Conservation (phyloP, 2,113 vertebrate species). For the Pholis gunnellus region DNA sequence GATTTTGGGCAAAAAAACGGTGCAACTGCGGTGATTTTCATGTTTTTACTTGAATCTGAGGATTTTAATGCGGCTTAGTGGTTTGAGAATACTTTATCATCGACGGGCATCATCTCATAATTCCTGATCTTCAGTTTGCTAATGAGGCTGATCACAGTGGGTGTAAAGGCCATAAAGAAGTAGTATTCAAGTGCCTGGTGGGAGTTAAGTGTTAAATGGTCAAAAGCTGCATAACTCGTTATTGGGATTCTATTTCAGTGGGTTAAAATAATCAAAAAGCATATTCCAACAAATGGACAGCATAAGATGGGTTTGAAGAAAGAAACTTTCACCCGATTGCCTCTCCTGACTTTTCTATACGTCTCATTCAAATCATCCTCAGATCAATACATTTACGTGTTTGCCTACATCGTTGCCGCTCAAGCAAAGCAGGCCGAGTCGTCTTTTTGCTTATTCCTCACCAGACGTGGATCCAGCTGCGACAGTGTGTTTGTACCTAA, state of each 20-base stretch:
- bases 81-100: constrained; percentile 47
- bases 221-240: constrained; percentile 44
- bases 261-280: constrained; percentile 37
- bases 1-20: constrained; percentile 38
- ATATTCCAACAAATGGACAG: constrained; percentile 43
- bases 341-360: constrained; percentile 70
- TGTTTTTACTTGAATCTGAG: constrained; percentile 74
- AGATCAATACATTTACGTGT: constrained; percentile 52
- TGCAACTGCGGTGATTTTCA: constrained; percentile 43
- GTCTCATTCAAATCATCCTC: constrained; percentile 61
- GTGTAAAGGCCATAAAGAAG: constrained; percentile 69
- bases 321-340: constrained; percentile 73
- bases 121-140: constrained; percentile 46
- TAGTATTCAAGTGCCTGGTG: constrained; percentile 85
- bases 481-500: constrained; percentile 56
- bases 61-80: constrained; percentile 54
- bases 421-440: constrained; percentile 46
- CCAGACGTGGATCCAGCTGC: constrained; percentile 73
- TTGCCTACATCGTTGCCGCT: constrained; percentile 51
- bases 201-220: constrained; percentile 53
- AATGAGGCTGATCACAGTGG: constrained; percentile 42
- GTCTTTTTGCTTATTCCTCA: constrained; percentile 55
- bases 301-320: constrained; percentile 43
- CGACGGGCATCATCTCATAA: constrained; percentile 32
- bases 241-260: constrained; percentile 21